phyloP scores from a whole-genome alignment of 2,113 vertebrate genomes.

The Psittacula cyanocephala region DNA sequence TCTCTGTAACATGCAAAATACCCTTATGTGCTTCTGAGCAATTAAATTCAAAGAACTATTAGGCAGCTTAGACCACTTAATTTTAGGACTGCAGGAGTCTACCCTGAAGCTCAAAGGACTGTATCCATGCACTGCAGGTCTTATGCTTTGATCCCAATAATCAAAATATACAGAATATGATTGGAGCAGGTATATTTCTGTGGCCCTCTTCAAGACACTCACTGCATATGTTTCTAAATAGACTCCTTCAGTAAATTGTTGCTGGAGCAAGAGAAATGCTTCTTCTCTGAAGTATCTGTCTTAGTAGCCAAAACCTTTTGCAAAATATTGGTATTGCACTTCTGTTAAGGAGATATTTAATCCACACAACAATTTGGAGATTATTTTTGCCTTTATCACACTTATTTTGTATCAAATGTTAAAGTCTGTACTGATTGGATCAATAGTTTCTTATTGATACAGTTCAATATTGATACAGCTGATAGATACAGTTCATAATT shows the following conservation, averaged over 20 bases:
- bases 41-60: background rate
- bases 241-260: background rate
- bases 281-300: background rate
- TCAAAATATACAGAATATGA: background rate
- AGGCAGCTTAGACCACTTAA: background rate
- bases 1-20: background rate
- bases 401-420: fast-evolving
- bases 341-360: background rate
- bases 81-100: background rate
- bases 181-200: background rate
- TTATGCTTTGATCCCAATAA: background rate
- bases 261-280: background rate
- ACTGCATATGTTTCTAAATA: background rate
- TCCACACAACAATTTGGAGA: background rate
- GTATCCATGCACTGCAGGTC: background rate
- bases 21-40: background rate
- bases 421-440: background rate
- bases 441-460: background rate
- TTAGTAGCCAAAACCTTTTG: background rate
- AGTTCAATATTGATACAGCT: background rate
- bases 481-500: background rate
- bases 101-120: background rate
- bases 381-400: background rate
- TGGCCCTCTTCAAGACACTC: background rate
- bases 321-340: background rate